These are phyloP conservation scores for Australoheros facetus DNA, from an alignment of 2,797 vertebrate genomes.

Conservation along the genomic window DNA sequence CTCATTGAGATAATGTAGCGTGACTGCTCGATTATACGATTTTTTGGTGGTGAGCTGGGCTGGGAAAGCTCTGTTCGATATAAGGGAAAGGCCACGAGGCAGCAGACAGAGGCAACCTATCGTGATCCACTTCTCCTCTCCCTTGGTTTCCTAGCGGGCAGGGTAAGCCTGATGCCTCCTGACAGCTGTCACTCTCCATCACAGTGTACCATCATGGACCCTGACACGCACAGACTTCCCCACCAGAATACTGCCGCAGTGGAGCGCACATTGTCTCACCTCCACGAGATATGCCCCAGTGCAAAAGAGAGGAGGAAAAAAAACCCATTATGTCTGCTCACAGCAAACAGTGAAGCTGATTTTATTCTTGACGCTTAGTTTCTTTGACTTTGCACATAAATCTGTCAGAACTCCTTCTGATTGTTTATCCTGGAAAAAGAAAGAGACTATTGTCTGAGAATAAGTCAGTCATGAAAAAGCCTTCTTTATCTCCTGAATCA, in stretches of 20 bases:
- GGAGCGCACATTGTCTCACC: conserved; percentile 47
- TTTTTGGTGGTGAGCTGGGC: conserved; percentile 35
- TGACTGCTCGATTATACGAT: conserved; percentile 59
- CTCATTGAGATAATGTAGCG: conserved; percentile 61
- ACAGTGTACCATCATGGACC: conserved; percentile 45
- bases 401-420: background rate
- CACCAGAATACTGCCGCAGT: conserved; percentile 45
- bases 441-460: conserved; percentile 14
- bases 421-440: background rate
- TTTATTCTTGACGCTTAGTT: conserved; percentile 20
- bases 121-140: conserved; percentile 38
- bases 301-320: background rate
- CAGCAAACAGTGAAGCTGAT: conserved; percentile 35
- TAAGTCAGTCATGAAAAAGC: conserved; percentile 10
- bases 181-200: conserved; percentile 81
- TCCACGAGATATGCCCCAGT: conserved; percentile 42
- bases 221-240: conserved; percentile 46
- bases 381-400: conserved; percentile 37
- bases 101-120: conserved; percentile 67
- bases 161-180: conserved; percentile 72
- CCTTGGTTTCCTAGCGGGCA: conserved; percentile 58
- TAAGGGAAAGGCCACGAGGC: conserved; percentile 55
- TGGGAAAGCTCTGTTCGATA: conserved; percentile 52
- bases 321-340: background rate
- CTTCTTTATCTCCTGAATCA: conserved; percentile 22